Conservation (phyloP, 2,888 invertebrate species). For the Xylota segnis region DNA sequence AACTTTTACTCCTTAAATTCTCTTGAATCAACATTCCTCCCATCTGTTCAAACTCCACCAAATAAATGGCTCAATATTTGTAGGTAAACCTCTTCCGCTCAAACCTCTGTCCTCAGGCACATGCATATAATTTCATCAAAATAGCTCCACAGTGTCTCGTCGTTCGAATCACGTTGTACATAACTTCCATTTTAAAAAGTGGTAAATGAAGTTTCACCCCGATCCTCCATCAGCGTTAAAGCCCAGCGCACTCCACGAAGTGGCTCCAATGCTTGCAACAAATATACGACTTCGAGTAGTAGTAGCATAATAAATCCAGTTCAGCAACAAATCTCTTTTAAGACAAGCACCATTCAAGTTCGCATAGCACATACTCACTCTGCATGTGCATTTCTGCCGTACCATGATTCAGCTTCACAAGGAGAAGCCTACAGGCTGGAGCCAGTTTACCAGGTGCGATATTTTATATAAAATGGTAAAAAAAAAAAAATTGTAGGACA, state of each 20-base stretch:
- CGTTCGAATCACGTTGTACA: slow-evolving; percentile 20
- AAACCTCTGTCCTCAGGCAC: background rate
- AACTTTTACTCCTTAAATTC: slow-evolving; percentile 65
- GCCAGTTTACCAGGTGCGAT: slow-evolving; percentile 74
- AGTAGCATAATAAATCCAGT: slow-evolving; percentile 71
- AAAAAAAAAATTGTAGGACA: slow-evolving; percentile 47
- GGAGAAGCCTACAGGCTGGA: slow-evolving; percentile 49
- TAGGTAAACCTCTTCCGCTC: slow-evolving; percentile 1
- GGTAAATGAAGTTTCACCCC: slow-evolving; percentile 50
- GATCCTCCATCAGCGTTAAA: slow-evolving; percentile 18
- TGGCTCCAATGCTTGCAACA: slow-evolving; percentile 29
- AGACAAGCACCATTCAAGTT: slow-evolving; percentile 75
- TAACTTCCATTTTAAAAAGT: slow-evolving; percentile 21
- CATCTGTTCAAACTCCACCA: slow-evolving; percentile 53
- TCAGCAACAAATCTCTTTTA: slow-evolving; percentile 71
- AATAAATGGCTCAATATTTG: slow-evolving; percentile 16
- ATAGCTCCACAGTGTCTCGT: slow-evolving; percentile 69
- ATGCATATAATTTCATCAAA: slow-evolving; percentile 19
- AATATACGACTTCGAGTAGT: slow-evolving; percentile 8
- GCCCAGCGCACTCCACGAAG: slow-evolving; percentile 20
- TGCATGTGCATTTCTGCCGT: slow-evolving; percentile 39
- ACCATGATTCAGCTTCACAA: slow-evolving; percentile 42
- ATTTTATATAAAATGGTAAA: slow-evolving; percentile 50
- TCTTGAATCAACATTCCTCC: slow-evolving; percentile 53
- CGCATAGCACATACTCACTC: slow-evolving; percentile 55